Base-by-base conservation (phyloP, 2,888 invertebrate species). In the Lepidochrysops patricia region DNA sequence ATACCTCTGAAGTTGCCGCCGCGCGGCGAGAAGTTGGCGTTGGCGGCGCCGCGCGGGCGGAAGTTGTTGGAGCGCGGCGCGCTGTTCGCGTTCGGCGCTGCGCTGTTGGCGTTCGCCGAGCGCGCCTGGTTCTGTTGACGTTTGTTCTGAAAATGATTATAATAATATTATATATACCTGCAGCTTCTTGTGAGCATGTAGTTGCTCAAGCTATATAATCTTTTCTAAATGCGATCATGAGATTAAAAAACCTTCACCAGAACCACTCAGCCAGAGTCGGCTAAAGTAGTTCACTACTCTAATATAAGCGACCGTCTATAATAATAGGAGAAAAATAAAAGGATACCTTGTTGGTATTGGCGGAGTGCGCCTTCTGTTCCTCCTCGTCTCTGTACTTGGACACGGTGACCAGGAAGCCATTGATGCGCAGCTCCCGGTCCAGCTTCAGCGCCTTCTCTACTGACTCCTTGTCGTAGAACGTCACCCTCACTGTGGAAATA, bases 351-450 rank as follows among this genome's bases (percentile, higher is more conserved):
- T 82, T 84, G 5, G 73, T 73, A 66, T 80, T 85, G 58, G 86
- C 81, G 12, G 81, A 73, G 70, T 85, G 86, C 37, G 83, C 84
- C 76, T 87, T 87, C 78, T 86, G 87, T 62, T 89, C 89, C 61
- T 89, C 88, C 64, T 89, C 89, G 64, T 89, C 89, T 62, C 89
- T 76, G 78, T 86, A 89, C 79, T 86, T 86, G 75, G 84, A 79
- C 59, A 89, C 87, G 70, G 89, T 89, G 64, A 89, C 84, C 52
- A 87, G 80, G 81, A 88, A 89, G 12, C 89, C 89, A 76, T 89
- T 89, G 76, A 89, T 82, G 76, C 89, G 86, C 73, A 89, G 77
- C 81, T 89, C 89, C 63, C 89, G 82, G 73, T 89, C 89, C 74
- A 89, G 69, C 77, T 85, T 86, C 71, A 89, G 75, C 35, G 89